Base-by-base conservation (phyloP, 1,140 invertebrate genomes). In the Brachionus sp. region DNA sequence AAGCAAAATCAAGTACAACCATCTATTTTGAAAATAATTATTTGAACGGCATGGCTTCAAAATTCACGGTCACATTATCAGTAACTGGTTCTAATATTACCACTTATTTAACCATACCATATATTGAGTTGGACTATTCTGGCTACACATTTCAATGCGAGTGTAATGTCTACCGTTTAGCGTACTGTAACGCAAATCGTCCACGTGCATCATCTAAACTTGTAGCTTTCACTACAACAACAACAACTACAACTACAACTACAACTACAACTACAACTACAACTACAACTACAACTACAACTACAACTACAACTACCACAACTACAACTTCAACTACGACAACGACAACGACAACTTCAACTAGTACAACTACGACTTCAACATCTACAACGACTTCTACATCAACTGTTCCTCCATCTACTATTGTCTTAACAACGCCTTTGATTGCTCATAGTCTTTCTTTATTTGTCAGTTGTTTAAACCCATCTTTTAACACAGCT, bases 171-270 rank as follows among this genome's bases (percentile, higher is more conserved):
- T 80, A 80, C 42, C n/a, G 62, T n/a, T n/a, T 75, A 25, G 70
- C 77, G 12, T 75, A 46, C 10, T 75, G 70, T 46, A 75, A 75
- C 44, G 70, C 70, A 46, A 75, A 75, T 29, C n/a, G 62, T 13
- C 50, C 50, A 6, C 35, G 50, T 37, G 77, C 50, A 6, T 80
- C 77, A 3, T 39, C 77, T 13, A 57, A 23, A 62, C 57, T 80
- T 16, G 9, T 25, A 5, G 77, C 77, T 57, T 66, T 80, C 37
- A 80, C 77, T 12, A 80, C 77, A 13, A 80, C 77, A 5, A 78
- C 77, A n/a, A 78, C 77, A 50, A 78, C 77, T 16, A 80, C 77
- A n/a, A 80, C 77, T 35, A 80, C 77, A n/a, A 80, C 77, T 0
- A 80, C 77, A 1, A 80, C 77, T 10, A 75, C 70, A 13, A 75